phyloP scores from a whole-genome alignment of 2,888 invertebrate species.

The Tipula helvola region DNA sequence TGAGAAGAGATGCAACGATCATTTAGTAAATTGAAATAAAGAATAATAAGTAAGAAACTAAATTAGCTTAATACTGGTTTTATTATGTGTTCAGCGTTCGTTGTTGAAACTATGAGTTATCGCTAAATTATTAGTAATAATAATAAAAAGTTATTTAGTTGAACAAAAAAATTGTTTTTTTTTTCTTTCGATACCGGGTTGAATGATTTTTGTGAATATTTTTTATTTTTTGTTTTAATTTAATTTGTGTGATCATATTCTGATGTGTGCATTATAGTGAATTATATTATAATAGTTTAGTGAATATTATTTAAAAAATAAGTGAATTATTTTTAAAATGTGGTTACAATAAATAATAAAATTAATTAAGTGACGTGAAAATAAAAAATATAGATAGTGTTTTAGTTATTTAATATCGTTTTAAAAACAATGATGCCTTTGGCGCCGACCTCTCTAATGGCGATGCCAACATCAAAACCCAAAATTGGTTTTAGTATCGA shows the following conservation, averaged over 20 bases:
- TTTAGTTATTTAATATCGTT: neutral
- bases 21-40: neutral
- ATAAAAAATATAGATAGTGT: neutral
- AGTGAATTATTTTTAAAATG: neutral
- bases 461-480: conserved; percentile 76
- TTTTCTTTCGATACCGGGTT: neutral
- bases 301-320: neutral
- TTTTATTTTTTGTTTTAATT: neutral
- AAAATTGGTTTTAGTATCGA: conserved; percentile 93
- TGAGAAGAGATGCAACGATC: neutral
- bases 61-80: conserved; percentile 12
- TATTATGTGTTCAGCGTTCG: conserved; percentile 18
- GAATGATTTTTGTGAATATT: neutral
- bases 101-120: conserved; percentile 11
- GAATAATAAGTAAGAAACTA: conserved; percentile 5
- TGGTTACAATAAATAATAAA: conserved; percentile 4
- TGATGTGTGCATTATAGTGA: neutral
- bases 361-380: neutral
- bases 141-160: neutral
- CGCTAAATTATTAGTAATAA: neutral
- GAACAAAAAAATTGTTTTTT: neutral
- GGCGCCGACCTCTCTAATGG: conserved; percentile 85
- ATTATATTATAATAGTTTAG: neutral
- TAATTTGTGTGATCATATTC: neutral
- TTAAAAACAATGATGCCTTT: conserved; percentile 69